phyloP scores from a whole-genome alignment of 2,888 invertebrate species.

The Leptura quadrifasciata region DNA sequence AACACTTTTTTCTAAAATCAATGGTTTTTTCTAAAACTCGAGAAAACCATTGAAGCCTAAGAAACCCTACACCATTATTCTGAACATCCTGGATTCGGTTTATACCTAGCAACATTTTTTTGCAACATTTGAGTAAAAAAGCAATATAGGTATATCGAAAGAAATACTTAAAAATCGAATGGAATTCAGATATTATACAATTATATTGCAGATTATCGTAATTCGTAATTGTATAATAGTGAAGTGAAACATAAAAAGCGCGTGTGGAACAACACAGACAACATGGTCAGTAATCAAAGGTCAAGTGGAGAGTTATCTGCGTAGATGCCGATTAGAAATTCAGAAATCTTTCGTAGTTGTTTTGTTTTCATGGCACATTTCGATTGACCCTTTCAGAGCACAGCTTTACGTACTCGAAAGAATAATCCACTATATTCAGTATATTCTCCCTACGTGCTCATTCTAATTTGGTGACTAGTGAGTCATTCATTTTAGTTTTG shows the following conservation, averaged over 20 bases:
- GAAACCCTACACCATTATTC: no score
- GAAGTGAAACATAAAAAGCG: background rate
- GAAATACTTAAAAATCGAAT: no score
- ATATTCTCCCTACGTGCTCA: constrained; percentile 59
- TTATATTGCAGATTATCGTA: background rate
- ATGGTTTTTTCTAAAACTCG: no score
- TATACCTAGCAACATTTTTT: no score
- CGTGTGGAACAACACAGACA: background rate
- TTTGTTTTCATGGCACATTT: constrained; percentile 30
- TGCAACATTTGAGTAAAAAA: no score
- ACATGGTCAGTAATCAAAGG: constrained; percentile 8
- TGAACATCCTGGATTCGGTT: no score
- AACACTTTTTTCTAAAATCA: no score
- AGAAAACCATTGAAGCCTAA: no score
- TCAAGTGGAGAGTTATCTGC: constrained; percentile 16
- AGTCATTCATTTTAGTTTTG: constrained; percentile 62
- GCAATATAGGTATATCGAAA: no score
- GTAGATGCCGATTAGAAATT: constrained; percentile 23
- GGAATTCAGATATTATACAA: no score
- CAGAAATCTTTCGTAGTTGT: constrained; percentile 20
- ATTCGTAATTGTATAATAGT: background rate
- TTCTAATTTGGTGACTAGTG: constrained; percentile 64
- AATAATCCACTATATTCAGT: constrained; percentile 15
- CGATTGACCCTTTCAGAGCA: constrained; percentile 24
- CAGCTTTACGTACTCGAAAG: constrained; percentile 11